Evolutionary conservation across 2,113 vertebrate genomes (phyloP), one percentile per base, ranked within the genome.

Genomic region (Oryctolagus cuniculus): DNA sequence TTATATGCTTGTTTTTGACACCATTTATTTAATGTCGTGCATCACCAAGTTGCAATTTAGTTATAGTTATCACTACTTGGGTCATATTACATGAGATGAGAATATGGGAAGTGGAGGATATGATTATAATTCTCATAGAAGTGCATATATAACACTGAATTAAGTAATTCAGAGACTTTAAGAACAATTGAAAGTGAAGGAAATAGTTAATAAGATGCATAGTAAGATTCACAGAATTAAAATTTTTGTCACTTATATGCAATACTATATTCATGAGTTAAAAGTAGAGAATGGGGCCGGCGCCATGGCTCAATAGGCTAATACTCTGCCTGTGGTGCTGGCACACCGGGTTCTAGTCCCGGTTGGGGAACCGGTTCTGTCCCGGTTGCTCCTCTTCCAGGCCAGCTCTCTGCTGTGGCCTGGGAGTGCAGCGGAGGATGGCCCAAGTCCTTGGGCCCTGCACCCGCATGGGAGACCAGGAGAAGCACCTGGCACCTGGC

Each of bases 211-310:
- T 78, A 51, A 92, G 69, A 84, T 17, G 31, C 29, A 27, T 1
- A 66, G 3, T 53, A 38, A n/a, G 13, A 96, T 81, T 88, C 80
- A 67, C 2, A 85, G 72, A 88, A 81, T 19, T 72, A 27, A 94
- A 84, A 9, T 90, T 84, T 86, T 12, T 94, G 16, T 92, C 82
- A 74, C 29, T 93, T 94, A 79, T 17, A 69, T 36, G 31, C 34
- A 85, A 72, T 44, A 84, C 75, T 67, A 80, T 3, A 80, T 92
- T 87, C 17, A 87, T 7, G 24, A 77, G 11, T 10, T 36, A 83
- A 90, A 73, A 87, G 4, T 22, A 27, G 16, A 84, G 34, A 81
- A 79, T 27, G 61, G 53, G 31, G 5, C 44, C 5, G 44, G 44
- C 44, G 44, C 44, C 44, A 6, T 1, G 44, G 6, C 44, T 44